Conservation (phyloP, 2,888 invertebrate species). For the Ornithoptera alexandrae region DNA sequence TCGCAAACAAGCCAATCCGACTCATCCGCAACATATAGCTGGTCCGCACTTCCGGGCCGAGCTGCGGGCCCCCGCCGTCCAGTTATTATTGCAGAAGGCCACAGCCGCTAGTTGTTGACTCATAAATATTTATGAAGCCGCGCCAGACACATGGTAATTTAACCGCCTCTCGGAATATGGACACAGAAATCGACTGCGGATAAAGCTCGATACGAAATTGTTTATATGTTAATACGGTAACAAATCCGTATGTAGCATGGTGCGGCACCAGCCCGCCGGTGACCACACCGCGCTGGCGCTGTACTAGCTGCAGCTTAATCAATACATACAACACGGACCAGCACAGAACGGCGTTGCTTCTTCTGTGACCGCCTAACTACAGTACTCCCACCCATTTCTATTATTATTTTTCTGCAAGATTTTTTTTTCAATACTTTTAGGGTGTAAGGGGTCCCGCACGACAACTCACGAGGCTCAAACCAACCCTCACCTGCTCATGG, state of each 20-base stretch:
- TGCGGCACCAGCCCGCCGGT: not conserved
- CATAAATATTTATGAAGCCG: constrained; percentile 44
- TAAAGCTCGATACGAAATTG: constrained; percentile 23
- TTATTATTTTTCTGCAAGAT: too few relatives aligned
- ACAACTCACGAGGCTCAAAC: too few relatives aligned
- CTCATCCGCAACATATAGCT: not conserved
- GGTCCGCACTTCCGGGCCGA: not conserved
- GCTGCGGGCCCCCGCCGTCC: not conserved
- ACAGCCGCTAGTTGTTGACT: constrained; percentile 31
- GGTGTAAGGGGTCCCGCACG: too few relatives aligned
- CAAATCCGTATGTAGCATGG: not conserved
- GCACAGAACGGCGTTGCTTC: too few relatives aligned
- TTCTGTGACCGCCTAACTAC: too few relatives aligned
- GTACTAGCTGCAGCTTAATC: too few relatives aligned
- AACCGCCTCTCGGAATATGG: constrained; percentile 38
- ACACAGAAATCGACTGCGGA: constrained; percentile 35
- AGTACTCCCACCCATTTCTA: too few relatives aligned
- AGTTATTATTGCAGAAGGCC: constrained; percentile 22
- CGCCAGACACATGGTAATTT: constrained; percentile 40
- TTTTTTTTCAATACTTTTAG: too few relatives aligned
- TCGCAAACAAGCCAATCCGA: not conserved
- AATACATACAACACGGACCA: too few relatives aligned
- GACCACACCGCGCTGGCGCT: too few relatives aligned
- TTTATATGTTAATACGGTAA: constrained; percentile 19
- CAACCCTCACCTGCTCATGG: too few relatives aligned